Conservation (phyloP, 2,113 vertebrate genomes). For the Trachemys scripta region DNA sequence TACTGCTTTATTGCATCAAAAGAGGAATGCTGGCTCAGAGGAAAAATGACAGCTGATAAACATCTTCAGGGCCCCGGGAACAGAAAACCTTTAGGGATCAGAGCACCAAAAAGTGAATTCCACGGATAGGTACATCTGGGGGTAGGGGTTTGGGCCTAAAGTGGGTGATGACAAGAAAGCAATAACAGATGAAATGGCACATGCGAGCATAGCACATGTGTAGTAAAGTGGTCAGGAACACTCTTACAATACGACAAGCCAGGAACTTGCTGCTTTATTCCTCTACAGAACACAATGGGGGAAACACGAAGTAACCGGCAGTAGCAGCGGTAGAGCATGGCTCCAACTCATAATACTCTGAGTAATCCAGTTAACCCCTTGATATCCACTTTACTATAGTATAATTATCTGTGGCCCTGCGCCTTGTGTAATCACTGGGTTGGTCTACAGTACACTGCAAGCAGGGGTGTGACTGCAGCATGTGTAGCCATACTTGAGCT, state of each 20-base stretch:
- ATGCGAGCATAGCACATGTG: not conserved
- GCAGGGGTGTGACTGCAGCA: too few relatives aligned
- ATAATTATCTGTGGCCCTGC: too few relatives aligned
- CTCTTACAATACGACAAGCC: not conserved
- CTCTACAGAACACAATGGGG: not conserved
- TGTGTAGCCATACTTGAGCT: too few relatives aligned
- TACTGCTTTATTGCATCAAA: not conserved
- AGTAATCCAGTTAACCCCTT: too few relatives aligned
- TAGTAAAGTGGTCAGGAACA: not conserved
- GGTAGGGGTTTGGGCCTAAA: not conserved
- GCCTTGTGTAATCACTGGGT: too few relatives aligned
- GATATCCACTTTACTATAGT: too few relatives aligned
- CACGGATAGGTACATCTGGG: not conserved
- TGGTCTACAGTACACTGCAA: too few relatives aligned
- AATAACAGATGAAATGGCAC: not conserved
- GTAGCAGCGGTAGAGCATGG: too few relatives aligned
- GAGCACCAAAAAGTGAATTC: not conserved
- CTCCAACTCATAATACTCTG: too few relatives aligned
- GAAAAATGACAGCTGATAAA: not conserved
- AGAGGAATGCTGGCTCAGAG: not conserved
- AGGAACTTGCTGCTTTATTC: not conserved
- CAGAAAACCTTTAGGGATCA: not conserved
- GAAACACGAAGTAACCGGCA: too few relatives aligned
- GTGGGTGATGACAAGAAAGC: accelerated
- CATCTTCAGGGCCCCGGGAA: not conserved